Base-by-base conservation (phyloP, 2,113 vertebrate genomes). In the Cephalopholis sonnerati region DNA sequence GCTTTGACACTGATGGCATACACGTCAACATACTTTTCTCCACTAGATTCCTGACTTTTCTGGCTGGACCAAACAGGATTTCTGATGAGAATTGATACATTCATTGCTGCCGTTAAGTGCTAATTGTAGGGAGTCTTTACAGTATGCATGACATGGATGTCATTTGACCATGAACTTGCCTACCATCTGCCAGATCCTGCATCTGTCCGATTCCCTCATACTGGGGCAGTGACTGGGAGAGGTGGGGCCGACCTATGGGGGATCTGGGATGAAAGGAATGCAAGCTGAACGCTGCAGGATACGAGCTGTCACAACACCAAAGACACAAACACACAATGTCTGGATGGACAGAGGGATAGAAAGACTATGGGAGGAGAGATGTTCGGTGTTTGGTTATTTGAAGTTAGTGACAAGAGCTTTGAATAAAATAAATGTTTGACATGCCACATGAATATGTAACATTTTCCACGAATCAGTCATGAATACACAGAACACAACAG, bases 271-370 rank as follows among this genome's bases (percentile, higher is more conserved):
- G 90, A 93, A 91, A 90, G 91, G 91, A 94, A 94, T 93, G 92
- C 72, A 77, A 75, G 66, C 74, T 62, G 79, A 89, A 81, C 44
- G 32, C 87, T 82, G 65, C 74, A 77, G 91, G 88, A 93, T 87
- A 78, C 11, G 84, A 90, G 77, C 86, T 93, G 93, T 93, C 90
- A 94, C 88, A 95, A 91, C 91, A 93, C 66, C 75, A 76, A 63
- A 91, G 79, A 89, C 77, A 75, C 86, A 71, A 88, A 86, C 85
- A 70, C 25, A 20, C 55, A 57, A 32, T 22, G 76, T 74, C 77
- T 59, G 72, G 29, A 64, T 57, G 63, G 80, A 79, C 0, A 12
- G 58, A 61, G 27, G 44, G 77, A 53, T 32, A n/a, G 29, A 53
- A 68, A 63, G 25, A 18, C 46, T 7, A 17, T 18, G 69, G 29